phyloP scores from a whole-genome alignment of 2,888 invertebrate genomes.

The Ophioninae sp. region DNA sequence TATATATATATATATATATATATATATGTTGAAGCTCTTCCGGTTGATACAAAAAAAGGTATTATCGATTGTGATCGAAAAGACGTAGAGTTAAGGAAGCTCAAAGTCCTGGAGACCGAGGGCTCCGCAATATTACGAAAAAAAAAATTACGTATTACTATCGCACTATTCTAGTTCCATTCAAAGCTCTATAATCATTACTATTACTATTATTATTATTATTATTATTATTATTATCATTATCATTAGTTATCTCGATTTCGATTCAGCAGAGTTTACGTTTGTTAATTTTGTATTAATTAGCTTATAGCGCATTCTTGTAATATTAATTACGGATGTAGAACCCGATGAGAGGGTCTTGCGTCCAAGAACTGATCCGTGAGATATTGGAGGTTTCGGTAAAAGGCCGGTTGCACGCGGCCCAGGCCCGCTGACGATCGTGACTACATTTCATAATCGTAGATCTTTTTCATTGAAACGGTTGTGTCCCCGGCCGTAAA shows the following conservation, averaged over 20 bases:
- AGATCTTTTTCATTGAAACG: neutral
- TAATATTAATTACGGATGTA: constrained; percentile 30
- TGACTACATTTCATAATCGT: neutral
- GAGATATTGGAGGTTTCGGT: constrained; percentile 3
- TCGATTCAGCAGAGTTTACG: constrained; percentile 27
- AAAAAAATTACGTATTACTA: constrained; percentile 20
- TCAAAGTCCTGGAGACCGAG: constrained; percentile 45
- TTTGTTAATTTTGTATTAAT: constrained; percentile 49
- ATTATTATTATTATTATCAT: constrained; percentile 25
- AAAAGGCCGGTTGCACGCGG: neutral
- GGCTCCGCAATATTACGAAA: constrained; percentile 25
- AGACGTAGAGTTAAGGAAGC: neutral
- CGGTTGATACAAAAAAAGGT: neutral
- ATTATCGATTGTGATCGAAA: constrained; percentile 9
- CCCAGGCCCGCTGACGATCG: neutral
- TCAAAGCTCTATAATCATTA: constrained; percentile 9
- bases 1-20: no score
- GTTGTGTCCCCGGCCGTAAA: neutral
- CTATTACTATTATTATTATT: constrained; percentile 20
- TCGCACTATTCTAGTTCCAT: constrained; percentile 27
- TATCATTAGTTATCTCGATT: constrained; percentile 40
- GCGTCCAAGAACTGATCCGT: constrained; percentile 34
- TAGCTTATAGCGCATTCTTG: constrained; percentile 43
- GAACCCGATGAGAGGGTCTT: constrained; percentile 17
- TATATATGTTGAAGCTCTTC: neutral